Conservation (phyloP, 1,140 invertebrate species). For the Lycorma delicatula region DNA sequence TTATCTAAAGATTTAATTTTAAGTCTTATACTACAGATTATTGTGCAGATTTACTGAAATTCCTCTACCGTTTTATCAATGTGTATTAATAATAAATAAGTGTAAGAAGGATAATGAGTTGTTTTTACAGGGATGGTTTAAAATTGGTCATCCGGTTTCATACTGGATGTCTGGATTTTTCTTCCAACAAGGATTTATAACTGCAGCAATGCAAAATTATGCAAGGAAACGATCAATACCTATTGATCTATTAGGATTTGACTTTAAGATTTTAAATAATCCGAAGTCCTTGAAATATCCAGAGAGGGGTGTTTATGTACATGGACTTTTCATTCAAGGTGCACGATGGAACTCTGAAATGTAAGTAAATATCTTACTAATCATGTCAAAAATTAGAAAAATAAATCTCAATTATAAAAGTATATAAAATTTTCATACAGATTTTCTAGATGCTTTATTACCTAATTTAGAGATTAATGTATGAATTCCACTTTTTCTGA, state of each 20-base stretch:
- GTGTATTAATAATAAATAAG: no score
- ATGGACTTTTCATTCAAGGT: conserved; percentile 76
- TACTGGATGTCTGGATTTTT: conserved; percentile 95
- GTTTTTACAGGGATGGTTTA: conserved; percentile 66
- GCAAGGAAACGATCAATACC: conserved; percentile 79
- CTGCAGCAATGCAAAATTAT: conserved; percentile 85
- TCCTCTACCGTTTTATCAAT: no score
- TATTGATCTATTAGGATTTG: conserved; percentile 76
- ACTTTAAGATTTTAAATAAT: conserved; percentile 53
- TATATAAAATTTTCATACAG: no score
- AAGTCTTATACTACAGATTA: no score
- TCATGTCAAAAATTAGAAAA: background rate
- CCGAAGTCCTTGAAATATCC: no score
- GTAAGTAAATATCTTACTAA: conserved; percentile 30
- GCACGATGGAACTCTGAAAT: conserved; percentile 64
- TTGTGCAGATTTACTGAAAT: no score
- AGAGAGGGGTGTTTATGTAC: conserved; percentile 67
- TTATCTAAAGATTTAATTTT: no score
- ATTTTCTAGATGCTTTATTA: no score
- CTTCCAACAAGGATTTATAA: conserved; percentile 89
- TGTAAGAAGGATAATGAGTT: no score
- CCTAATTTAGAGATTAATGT: no score
- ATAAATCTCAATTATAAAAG: no score
- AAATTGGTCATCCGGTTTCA: conserved; percentile 62
- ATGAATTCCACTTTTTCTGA: no score